Conservation (phyloP, 64 coral and sea anemone genomes). For the Acropora yongei region DNA sequence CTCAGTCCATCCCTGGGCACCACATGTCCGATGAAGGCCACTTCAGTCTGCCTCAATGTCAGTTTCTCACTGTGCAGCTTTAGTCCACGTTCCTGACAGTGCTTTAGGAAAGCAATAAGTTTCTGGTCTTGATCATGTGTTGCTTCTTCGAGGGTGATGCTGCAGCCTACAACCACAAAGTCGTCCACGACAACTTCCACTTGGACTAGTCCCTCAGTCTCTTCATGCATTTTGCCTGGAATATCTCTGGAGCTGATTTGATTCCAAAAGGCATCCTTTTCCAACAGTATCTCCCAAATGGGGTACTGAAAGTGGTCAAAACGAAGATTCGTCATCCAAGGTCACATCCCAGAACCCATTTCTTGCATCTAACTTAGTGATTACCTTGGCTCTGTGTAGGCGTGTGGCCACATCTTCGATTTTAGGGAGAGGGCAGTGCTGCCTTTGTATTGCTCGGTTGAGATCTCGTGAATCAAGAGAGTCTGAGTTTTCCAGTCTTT, state of each 20-base stretch:
- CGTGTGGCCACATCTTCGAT: not conserved
- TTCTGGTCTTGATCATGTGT: not conserved
- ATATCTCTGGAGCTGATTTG: not conserved
- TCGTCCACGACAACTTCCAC: not conserved
- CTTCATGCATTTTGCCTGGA: not conserved
- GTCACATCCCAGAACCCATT: not conserved
- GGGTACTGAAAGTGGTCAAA: not conserved
- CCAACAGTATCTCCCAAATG: not conserved
- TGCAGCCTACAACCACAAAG: not conserved
- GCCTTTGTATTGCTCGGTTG: too few relatives aligned
- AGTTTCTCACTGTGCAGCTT: constrained; percentile 17
- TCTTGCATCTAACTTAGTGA: not conserved
- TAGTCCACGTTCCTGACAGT: not conserved
- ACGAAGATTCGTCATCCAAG: not conserved
- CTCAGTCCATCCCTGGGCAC: not conserved
- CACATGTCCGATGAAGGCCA: constrained; percentile 12
- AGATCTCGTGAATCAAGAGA: too few relatives aligned
- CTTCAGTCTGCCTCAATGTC: not conserved
- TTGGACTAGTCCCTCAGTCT: not conserved
- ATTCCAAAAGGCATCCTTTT: not conserved
- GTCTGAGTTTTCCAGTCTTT: too few relatives aligned
- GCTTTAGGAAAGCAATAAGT: not conserved
- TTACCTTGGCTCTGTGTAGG: not conserved
- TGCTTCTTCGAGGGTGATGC: constrained; percentile 6
- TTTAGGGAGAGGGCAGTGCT: not conserved